phyloP scores from a whole-genome alignment of 2,888 invertebrate genomes.

The Cetonia aurata region DNA sequence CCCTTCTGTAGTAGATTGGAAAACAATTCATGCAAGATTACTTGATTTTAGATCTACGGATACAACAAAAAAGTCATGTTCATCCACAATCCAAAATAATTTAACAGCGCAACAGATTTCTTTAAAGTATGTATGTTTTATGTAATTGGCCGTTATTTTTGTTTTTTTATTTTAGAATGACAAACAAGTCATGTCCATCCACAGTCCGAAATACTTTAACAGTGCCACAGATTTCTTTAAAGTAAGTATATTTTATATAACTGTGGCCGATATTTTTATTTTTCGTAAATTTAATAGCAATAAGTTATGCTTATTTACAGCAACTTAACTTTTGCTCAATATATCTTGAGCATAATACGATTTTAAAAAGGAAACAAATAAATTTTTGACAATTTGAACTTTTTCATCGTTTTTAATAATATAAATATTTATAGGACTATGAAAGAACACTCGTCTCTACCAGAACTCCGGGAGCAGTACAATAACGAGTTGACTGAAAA shows the following conservation, averaged over 20 bases:
- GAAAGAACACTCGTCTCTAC: conserved; percentile 18
- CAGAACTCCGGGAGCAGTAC: conserved; percentile 1
- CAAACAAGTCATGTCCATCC: not conserved
- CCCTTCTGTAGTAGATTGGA: conserved; percentile 39
- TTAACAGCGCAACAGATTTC: not conserved
- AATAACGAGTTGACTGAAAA: too few species aligned
- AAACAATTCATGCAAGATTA: too few species aligned
- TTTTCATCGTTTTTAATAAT: not conserved
- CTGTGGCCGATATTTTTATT: not conserved
- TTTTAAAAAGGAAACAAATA: too few species aligned
- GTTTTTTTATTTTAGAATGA: too few species aligned
- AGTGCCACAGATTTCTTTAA: conserved; percentile 5
- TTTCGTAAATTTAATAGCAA: too few species aligned
- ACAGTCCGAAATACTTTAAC: conserved; percentile 10
- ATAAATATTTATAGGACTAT: conserved; percentile 8
- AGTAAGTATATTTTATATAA: conserved; percentile 16
- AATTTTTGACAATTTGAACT: not conserved
- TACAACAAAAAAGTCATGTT: not conserved
- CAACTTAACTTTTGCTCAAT: too few species aligned
- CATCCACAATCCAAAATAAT: not conserved
- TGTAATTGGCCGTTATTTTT: not conserved
- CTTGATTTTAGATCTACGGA: conserved; percentile 15
- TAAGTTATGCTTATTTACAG: too few species aligned
- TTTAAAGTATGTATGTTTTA: not conserved
- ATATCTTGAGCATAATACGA: too few species aligned